Evolutionary conservation across 1,140 invertebrate species (phyloP), one percentile per base, ranked within the genome.

Genomic region (Drosophila rhopaloa): DNA sequence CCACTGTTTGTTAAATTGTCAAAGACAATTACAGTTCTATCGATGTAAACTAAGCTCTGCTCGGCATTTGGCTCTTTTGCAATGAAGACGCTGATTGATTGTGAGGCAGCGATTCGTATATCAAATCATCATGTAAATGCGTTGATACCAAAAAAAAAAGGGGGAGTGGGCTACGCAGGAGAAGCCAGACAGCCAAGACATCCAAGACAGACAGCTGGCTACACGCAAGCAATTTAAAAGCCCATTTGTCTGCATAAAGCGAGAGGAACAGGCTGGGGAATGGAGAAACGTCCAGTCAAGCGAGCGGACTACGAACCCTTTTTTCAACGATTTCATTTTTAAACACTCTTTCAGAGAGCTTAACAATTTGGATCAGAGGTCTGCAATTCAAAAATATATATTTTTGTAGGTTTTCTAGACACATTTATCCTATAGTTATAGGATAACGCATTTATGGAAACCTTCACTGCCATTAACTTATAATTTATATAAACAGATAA

Each of bases 101-200:
- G 83, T 65, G 48, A 68, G 66, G 47, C 66, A 70, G 66, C 66
- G 67, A 82, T 70, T 86, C 83, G 82, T 86, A 88, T 86, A 86
- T 88, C 83, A 88, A 82, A 88, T 86, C 79, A 79, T 62, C 83
- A 88, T 86, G 83, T 79, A 88, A 88, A 82, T 83, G 60, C 41
- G 59, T 54, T 60, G 48, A 57, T 19, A 53, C 35, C 46, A 67
- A 41, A 44, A 37, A n/a, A 44, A 10, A 27, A 19, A 35, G 13
- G n/a, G 10, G 3, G 38, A 35, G 19, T 6, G 14, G 40, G 24
- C 0, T 35, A 14, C 27, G 41, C 47, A 48, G 38, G 59, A 59
- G 43, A 55, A 35, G 32, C 46, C 41, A 43, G 50, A 46, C 19
- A 32, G 66, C 16, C 37, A 67, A 40, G 71, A 60, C 51, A 40